Base-by-base conservation (phyloP, 2,888 invertebrate species). In the Trissolcus japonicus region DNA sequence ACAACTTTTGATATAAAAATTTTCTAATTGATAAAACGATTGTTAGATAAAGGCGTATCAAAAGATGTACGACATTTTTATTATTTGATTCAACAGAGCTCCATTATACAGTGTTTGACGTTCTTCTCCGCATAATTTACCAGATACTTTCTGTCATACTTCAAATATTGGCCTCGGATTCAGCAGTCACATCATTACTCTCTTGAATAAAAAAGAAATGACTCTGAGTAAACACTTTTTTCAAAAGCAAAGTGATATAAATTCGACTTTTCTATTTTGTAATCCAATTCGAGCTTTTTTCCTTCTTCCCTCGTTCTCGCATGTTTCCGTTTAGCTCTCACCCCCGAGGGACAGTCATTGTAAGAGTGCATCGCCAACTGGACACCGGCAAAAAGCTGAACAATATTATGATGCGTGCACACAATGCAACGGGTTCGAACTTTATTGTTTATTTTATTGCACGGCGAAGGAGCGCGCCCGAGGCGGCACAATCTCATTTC, bases 371-470 rank as follows among this genome's bases (percentile, higher is more conserved):
- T 19, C 69, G 51, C 62, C 41, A 29, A 63, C 54, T 40, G 67
- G 68, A 66, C 66, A 63, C 62, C 54, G n/a, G 50, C 78, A 82
- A 80, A 81, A 80, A 80, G 79, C 80, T 79, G 62, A 71, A 60
- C 78, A 80, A 80, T 82, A 82, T 82, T 80, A 80, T 79, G 60
- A 65, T 65, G 78, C 65, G 75, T 72, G 79, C 81, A 80, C 80
- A 83, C 83, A 81, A 82, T 82, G 82, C 81, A 80, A 68, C 74
- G 66, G 80, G 81, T 83, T 83, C 81, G 80, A 82, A 83, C 82
- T 83, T 84, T 83, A 84, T 85, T 84, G 83, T 86, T 84, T 84
- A 86, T 86, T 86, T 84, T 84, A 86, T 85, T 85, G 82, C 82
- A 78, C 69, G 66, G 66, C 79, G 73, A 79, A 76, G 81, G 78